Evolutionary conservation across 2,113 vertebrate genomes (phyloP).

Genomic region (Tursiops truncatus): DNA sequence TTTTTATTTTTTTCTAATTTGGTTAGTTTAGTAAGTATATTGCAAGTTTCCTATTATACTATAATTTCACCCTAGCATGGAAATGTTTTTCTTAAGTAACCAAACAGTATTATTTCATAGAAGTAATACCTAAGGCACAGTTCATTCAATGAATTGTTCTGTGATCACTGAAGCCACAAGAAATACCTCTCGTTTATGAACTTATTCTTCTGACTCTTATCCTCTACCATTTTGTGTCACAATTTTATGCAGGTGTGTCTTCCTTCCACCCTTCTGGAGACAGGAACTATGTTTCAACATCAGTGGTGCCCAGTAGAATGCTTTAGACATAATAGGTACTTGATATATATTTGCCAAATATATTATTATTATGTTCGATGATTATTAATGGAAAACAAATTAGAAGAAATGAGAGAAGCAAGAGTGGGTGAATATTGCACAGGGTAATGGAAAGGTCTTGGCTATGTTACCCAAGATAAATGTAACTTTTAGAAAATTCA

Average conservation of each 20-base stretch:
- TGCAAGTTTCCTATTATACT: background rate
- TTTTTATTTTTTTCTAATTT: background rate
- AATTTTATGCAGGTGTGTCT: background rate
- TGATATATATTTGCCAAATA: conserved; percentile 12
- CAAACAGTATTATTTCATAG: background rate
- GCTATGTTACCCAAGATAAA: background rate
- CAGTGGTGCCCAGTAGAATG: background rate
- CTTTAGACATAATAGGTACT: background rate
- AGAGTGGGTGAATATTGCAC: background rate
- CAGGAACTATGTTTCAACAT: background rate
- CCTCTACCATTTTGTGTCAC: background rate
- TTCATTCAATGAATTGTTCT: background rate
- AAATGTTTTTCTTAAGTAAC: conserved; percentile 14
- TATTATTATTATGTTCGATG: background rate
- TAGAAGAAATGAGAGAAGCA: background rate
- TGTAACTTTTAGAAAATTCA: background rate
- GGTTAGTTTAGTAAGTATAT: background rate
- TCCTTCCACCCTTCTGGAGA: background rate
- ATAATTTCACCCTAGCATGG: background rate
- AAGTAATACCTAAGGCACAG: background rate
- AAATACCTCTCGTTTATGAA: background rate
- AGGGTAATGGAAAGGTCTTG: background rate
- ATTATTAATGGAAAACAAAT: conserved; percentile 7
- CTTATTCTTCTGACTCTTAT: background rate
- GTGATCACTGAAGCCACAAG: background rate